Evolutionary conservation across 2,888 invertebrate genomes (phyloP), one percentile per base, ranked within the genome.

Genomic region (Andrena dorsata): DNA sequence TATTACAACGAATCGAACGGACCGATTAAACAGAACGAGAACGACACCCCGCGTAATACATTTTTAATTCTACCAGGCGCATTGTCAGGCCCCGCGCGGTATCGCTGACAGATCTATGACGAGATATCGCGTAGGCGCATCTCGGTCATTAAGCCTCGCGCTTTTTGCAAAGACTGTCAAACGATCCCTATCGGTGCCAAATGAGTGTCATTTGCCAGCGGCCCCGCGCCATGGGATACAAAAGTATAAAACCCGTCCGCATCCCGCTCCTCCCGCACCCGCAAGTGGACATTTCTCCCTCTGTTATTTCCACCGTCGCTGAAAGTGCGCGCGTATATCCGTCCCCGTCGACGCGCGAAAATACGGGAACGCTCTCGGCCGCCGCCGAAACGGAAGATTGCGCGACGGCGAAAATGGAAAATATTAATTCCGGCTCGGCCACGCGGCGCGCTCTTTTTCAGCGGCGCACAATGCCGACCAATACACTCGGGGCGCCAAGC

Each of bases 81-180:
- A 85, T 82, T 70, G 88, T 81, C 71, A 77, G 81, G 83, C 84
- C 86, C 83, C 80, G 86, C 88, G 89, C 88, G 87, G 91, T 93
- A 92, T 93, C 92, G 90, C 90, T 90, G 90, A 89, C 90, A 90
- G 92, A 92, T 92, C 92, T 91, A 90, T 91, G 91, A 90, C 90
- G 88, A 90, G 92, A 90, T 93, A 93, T 93, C 93, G 88, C 89
- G 86, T 90, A 90, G 90, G 88, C 85, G 83, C 90, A 93, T 93
- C 93, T 92, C 88, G 92, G 92, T 93, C 93, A 91, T 93, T 93
- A 93, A 90, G 92, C 89, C 88, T 77, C 71, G 85, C 84, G 86
- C 89, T 89, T 92, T 92, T 91, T 86, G 87, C 91, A 74, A 61
- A 88, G 89, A 91, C 89, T 84, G 88, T 88, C 81, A 26, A 80